Percentiles rank a stretch among this genome's conserved stretches.
These are phyloP conservation scores for Misgurnus anguillicaudatus DNA, from an alignment of 2,113 vertebrate genomes.

Conservation along the genomic window DNA sequence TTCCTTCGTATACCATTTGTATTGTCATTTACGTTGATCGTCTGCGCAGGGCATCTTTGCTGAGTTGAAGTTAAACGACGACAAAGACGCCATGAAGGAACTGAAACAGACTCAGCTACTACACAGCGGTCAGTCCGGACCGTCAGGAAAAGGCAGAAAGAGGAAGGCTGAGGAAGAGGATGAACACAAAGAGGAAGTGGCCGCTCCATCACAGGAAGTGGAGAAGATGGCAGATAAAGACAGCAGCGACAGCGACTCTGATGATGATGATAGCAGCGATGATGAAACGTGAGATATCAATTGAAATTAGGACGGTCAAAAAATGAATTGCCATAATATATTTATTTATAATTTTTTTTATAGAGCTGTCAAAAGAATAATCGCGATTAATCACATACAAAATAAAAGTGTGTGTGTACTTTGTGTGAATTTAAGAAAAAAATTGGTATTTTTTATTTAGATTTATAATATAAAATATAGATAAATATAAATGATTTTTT, in stretches of 20 bases:
- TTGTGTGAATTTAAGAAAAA: no score
- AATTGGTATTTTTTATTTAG: no score
- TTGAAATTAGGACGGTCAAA: no score
- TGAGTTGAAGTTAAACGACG: conserved; percentile 81
- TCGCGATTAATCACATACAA: no score
- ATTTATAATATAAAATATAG: no score
- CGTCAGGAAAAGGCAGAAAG: conserved; percentile 65
- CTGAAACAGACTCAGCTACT: conserved; percentile 82
- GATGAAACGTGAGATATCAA: conserved; percentile 70
- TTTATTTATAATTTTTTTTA: no score
- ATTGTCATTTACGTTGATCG: background rate
- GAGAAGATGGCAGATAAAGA: conserved; percentile 41
- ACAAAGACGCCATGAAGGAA: conserved; percentile 82
- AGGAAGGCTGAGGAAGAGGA: conserved; percentile 57
- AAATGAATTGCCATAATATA: no score
- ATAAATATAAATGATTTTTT: no score
- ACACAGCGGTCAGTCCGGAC: conserved; percentile 57
- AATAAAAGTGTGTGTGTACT: no score
- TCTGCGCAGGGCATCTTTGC: conserved; percentile 82
- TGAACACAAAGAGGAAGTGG: conserved; percentile 18
- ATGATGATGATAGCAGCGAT: conserved; percentile 76
- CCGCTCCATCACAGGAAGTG: conserved; percentile 57
- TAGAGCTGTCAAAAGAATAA: no score
- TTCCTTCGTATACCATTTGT: background rate
- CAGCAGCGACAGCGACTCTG: conserved; percentile 70